Conservation (phyloP, 1,140 invertebrate genomes). For the Anastatus disparis region DNA sequence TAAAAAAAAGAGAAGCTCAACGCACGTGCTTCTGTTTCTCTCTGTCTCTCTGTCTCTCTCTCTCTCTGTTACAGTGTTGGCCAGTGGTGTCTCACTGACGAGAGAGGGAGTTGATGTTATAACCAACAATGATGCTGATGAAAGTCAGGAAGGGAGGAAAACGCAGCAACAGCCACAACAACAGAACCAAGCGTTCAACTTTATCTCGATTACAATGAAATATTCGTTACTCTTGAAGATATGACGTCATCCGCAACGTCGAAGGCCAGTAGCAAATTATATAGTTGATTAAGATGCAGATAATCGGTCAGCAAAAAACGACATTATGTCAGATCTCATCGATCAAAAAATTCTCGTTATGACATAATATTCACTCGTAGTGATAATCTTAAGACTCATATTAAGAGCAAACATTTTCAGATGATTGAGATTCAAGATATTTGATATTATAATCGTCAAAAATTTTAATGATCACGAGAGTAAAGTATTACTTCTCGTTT, state of each 20-base stretch:
- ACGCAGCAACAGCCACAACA: conserved; percentile 28
- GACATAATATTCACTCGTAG: conserved; percentile 75
- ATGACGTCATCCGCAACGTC: conserved; percentile 26
- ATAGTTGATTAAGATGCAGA: conserved; percentile 73
- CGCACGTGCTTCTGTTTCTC: conserved; percentile 15
- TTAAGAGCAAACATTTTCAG: conserved; percentile 72
- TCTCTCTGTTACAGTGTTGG: conserved; percentile 63
- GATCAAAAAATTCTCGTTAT: conserved; percentile 76
- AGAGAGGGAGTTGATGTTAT: conserved; percentile 55
- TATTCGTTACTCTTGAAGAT: conserved; percentile 52
- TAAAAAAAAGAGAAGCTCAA: conserved; percentile 2
- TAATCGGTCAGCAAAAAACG: conserved; percentile 79
- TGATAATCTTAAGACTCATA: conserved; percentile 78
- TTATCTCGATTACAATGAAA: conserved; percentile 5
- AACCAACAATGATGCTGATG: conserved; percentile 35
- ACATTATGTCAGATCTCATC: conserved; percentile 78
- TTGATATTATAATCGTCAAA: no score
- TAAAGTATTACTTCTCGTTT: no score
- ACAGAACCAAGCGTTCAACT: background rate
- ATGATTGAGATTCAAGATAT: conserved; percentile 39
- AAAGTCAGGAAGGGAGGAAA: conserved; percentile 49
- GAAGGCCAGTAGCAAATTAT: conserved; percentile 35
- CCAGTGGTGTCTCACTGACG: conserved; percentile 61
- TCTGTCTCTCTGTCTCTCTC: conserved; percentile 27
- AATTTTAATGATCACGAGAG: no score